Evolutionary conservation across 1,140 invertebrate genomes (phyloP), one percentile per base, ranked within the genome.

Genomic region (Lepidostoma basale): DNA sequence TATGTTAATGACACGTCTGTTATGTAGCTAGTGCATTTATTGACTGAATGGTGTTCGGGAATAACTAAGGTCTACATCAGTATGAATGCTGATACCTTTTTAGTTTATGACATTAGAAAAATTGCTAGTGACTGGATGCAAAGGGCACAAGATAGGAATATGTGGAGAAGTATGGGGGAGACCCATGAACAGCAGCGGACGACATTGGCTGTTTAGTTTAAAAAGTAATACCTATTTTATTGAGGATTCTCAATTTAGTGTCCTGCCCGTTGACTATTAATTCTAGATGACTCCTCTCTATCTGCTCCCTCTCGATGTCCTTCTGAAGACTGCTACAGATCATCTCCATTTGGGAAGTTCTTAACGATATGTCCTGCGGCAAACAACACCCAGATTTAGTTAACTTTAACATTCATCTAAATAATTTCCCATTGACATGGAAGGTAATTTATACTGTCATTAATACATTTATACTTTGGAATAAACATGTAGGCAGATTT

Each of bases 251-350:
- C 14, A 73, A 25, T 52, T 64, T 73, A 14, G 54, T 49, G 67
- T 73, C 67, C 52, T 73, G 71, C 25, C 52, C 60, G 42, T 73
- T 73, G 10, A 73, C 42, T 14, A 73, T 66, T 3, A 73, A 23
- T 30, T 73, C 71, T 45, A 73, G 45, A 23, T 69, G 71, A 26
- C 58, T 67, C 25, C 64, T 33, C 44, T 69, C 64, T 23, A 68
- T 67, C 16, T 39, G 54, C 42, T 73, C 71, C 9, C 62, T 54
- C 23, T 69, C 67, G 3, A 73, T 42, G 9, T 28, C 23, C 39
- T 69, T 65, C 22, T 67, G 63, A 16, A 73, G 59, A 39, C 44
- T 44, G 6, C 30, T 18, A n/a, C 63, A 62, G 10, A 47, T 56
- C 23, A 64, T 22, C 23, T 73, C 71, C 36, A 66, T 28, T 66